Evolutionary conservation across 2,888 invertebrate genomes (phyloP).

Genomic region (Megamerina dolium): DNA sequence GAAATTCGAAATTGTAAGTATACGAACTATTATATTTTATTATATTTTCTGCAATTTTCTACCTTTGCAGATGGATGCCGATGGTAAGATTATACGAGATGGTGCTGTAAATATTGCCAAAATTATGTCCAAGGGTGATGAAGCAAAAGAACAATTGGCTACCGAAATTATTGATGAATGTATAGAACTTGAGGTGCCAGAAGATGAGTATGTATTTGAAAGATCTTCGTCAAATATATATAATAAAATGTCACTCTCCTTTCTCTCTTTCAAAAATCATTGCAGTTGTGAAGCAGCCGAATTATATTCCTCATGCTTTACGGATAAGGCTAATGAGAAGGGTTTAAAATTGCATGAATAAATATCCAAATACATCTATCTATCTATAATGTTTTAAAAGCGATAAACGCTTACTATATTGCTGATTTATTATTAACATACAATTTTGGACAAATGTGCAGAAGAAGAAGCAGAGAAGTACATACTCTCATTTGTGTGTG

Average conservation of each 20-base stretch:
- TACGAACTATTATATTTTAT: background rate
- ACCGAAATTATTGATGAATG: conserved; percentile 30
- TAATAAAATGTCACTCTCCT: too few species aligned
- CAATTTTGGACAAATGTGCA: too few species aligned
- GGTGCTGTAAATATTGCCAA: conserved; percentile 28
- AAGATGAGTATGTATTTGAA: conserved; percentile 35
- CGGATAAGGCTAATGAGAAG: conserved; percentile 28
- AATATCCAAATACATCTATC: background rate
- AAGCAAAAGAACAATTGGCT: conserved; percentile 26
- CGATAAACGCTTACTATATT: too few species aligned
- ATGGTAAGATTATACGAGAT: conserved; percentile 37
- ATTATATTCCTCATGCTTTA: conserved; percentile 31
- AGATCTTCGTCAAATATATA: background rate
- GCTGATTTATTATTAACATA: too few species aligned
- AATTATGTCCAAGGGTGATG: conserved; percentile 28
- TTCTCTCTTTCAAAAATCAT: background rate
- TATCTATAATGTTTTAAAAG: too few species aligned
- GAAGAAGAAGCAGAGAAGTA: too few species aligned
- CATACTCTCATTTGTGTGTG: too few species aligned
- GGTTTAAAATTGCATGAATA: conserved; percentile 21
- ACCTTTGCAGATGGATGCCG: conserved; percentile 36
- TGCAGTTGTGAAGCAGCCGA: conserved; percentile 40
- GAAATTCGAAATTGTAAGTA: conserved; percentile 39
- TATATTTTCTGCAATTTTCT: background rate
- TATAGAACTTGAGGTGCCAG: conserved; percentile 30